Evolutionary conservation across 2,888 invertebrate genomes (phyloP), one percentile per base, ranked within the genome.

Genomic region (Standfussiana lucernea): DNA sequence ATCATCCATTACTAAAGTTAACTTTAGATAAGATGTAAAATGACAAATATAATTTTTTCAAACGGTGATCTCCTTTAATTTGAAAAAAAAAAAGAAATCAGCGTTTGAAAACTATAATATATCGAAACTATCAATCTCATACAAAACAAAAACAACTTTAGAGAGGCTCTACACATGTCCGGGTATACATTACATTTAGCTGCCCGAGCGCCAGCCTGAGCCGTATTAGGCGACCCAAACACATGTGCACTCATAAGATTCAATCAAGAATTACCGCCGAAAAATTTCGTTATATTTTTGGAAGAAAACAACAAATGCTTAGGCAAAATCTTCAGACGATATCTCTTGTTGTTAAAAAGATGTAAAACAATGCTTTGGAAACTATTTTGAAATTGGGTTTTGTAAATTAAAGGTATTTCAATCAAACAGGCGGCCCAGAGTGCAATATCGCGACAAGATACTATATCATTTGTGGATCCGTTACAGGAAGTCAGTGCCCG

Each of bases 321-420:
- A 45, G 40, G 35, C 73, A 72, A 83, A 59, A 70, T 62, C 1
- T 56, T 80, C 59, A 40, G 85, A 50, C 77, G 79, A 82, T 75
- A 86, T 73, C 28, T 77, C 68, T 80, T 74, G 71, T 65, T 15
- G 68, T 76, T 42, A 10, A 50, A 18, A 45, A 61, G 47, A 79
- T 47, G 53, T 42, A 10, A 50, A 18, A 45, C 53, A 40, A 79
- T 47, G 53, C 62, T 64, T 32, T 8, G 37, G 24, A 24, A 37
- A 66, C 18, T 42, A 66, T 53, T 75, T 69, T 40, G 45, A 76
- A 85, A 73, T 74, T 75, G 85, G 85, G 86, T 85, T 84, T 84
- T 84, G 85, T 76, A 61, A 78, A 72, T 73, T 47, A 78, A 72
- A 80, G 59, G 61, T 72, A 77, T 67, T 78, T 67, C 68, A 28